Evolutionary conservation across 2,888 invertebrate species (phyloP), one percentile per base, ranked within the genome.

Genomic region (Andrena fulva): DNA sequence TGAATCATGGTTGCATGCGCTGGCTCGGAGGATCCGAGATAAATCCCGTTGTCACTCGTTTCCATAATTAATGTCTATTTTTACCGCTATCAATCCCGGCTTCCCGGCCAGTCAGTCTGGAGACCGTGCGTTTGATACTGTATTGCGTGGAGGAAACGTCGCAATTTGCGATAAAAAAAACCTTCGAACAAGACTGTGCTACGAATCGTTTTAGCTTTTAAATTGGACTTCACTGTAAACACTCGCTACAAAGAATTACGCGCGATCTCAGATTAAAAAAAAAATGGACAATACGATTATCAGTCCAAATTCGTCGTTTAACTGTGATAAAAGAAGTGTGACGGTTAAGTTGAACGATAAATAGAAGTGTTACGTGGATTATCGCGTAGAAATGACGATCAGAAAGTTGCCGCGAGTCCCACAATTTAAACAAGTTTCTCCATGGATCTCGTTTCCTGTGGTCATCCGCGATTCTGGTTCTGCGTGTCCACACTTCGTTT

Each of bases 71-170:
- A 1, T 24, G 42, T 69, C 71, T 62, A 59, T 64, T 80, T 80
- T 67, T 80, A 56, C 54, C 56, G 76, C 66, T 80, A 85, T 87
- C 86, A 72, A 60, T 60, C 59, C 59, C 76, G 42, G 63, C 69
- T 82, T 86, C 77, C 85, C 66, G 76, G 68, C 8, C 33, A 67
- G 67, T 76, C 52, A 16, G 52, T 10, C 20, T 48, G 27, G 35
- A 10, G 5, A n/a, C 31, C 10, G 29, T 10, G 0, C 10, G 2
- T 50, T 42, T 76, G 0, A 56, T 56, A 56, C 10, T 29, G 29
- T 27, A 5, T 50, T 48, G 20, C n/a, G 48, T 12, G 27, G 4
- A 8, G 10, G 29, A 52, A 60, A 35, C 24, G 10, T 16, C 27
- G 29, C 68, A 31, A 24, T 35, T 64, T 1, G 10, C 7, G 59